Percentiles rank a stretch among this genome's conserved stretches.
phyloP scores from a whole-genome alignment of 2,797 vertebrate species.

The Pangasius macronema region DNA sequence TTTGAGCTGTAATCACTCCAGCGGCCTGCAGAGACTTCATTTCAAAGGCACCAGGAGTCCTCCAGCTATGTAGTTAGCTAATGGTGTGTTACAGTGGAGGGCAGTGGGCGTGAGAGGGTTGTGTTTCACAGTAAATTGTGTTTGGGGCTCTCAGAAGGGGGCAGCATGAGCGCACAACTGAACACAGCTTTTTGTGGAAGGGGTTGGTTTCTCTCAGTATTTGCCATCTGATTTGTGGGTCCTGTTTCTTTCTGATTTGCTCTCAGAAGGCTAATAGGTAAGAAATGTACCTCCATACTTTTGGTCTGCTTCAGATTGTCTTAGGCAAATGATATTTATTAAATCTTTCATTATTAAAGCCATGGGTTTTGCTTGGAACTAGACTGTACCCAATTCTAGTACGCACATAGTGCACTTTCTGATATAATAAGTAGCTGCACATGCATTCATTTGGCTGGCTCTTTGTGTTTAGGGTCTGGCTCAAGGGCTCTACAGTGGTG shows the following conservation, averaged over 20 bases:
- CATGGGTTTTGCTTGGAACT: not conserved
- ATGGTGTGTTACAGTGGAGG: conserved; percentile 37
- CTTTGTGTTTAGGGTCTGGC: not conserved
- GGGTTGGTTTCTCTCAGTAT: conserved; percentile 14
- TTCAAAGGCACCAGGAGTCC: conserved; percentile 52
- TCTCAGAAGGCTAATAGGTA: not conserved
- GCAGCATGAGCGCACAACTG: conserved; percentile 44
- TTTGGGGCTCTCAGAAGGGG: conserved; percentile 53
- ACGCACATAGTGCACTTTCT: not conserved
- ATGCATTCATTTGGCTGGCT: not conserved
- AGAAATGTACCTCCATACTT: not conserved
- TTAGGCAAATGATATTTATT: not conserved
- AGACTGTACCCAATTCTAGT: not conserved
- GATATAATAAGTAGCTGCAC: not conserved
- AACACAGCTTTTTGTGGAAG: not conserved
- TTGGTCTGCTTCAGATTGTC: not conserved
- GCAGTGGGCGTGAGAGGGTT: conserved; percentile 17
- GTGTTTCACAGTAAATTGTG: conserved; percentile 25
- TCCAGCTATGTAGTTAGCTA: conserved; percentile 36
- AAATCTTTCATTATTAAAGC: not conserved
- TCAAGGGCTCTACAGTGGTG: not conserved
- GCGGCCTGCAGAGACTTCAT: conserved; percentile 50
- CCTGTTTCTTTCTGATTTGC: not conserved
- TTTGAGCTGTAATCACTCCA: conserved; percentile 51
- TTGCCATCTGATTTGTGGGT: conserved; percentile 3